A percentile compares a stretch with the other conserved stretches of the same genome.
These are phyloP conservation scores for Ooceraea biroi DNA, from an alignment of 1,140 invertebrate species.

Conservation along the genomic window DNA sequence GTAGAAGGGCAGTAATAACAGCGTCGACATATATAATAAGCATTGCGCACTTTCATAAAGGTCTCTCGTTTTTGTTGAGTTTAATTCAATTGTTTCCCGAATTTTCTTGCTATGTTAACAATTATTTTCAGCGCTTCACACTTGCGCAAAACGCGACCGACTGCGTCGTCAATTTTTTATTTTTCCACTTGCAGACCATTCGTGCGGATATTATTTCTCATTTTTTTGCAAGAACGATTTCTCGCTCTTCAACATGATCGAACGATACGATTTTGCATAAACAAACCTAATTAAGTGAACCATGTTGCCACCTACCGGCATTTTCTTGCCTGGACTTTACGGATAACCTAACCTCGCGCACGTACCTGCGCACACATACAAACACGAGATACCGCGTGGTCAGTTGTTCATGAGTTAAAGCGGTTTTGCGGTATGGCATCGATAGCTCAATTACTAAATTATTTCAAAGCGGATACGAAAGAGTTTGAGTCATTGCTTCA, in stretches of 20 bases:
- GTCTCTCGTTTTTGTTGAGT: slow-evolving; percentile 1
- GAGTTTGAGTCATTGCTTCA: slow-evolving; percentile 67
- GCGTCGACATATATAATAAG: not conserved
- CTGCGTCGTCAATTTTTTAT: too few relatives aligned
- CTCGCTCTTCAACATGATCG: too few relatives aligned
- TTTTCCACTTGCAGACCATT: too few relatives aligned
- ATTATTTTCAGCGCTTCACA: not conserved
- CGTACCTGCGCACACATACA: too few relatives aligned
- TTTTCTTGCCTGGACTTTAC: not conserved
- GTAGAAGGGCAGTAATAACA: slow-evolving; percentile 25
- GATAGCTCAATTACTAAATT: slow-evolving; percentile 68
- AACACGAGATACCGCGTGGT: too few relatives aligned
- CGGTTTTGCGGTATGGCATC: slow-evolving; percentile 66
- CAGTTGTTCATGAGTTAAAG: too few relatives aligned
- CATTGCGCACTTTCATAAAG: slow-evolving; percentile 2
- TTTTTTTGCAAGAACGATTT: too few relatives aligned
- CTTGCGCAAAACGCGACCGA: too few relatives aligned
- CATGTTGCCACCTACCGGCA: not conserved
- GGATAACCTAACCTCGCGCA: not conserved
- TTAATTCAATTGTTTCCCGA: not conserved
- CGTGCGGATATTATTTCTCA: too few relatives aligned
- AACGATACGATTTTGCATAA: too few relatives aligned
- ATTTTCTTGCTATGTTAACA: not conserved
- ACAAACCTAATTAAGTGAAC: not conserved
- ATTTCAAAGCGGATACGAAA: slow-evolving; percentile 61